These are phyloP conservation scores for Fregata magnificens DNA, from an alignment of 2,113 vertebrate species.

Conservation along the genomic window DNA sequence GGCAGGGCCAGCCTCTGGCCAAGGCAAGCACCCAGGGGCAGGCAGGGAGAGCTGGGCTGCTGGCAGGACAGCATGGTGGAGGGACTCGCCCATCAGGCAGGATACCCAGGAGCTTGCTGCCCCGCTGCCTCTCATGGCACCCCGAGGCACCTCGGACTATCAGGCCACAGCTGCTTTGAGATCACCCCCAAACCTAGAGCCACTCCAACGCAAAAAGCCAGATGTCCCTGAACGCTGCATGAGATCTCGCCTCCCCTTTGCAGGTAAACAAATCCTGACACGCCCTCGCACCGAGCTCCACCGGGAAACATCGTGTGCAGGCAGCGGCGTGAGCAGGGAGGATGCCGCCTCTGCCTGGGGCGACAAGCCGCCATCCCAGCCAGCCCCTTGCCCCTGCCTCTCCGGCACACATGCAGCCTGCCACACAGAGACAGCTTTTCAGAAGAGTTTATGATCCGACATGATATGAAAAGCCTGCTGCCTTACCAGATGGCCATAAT, in stretches of 20 bases:
- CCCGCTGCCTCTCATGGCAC: neutral
- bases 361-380: neutral
- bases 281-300: neutral
- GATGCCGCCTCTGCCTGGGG: neutral
- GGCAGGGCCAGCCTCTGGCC: neutral
- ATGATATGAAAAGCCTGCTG: slow-evolving; percentile 41
- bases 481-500: slow-evolving; percentile 74
- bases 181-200: neutral
- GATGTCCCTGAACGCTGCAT: accelerated
- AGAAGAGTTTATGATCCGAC: slow-evolving; percentile 29
- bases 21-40: neutral
- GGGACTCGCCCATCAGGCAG: neutral
- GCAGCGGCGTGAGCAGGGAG: neutral
- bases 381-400: slow-evolving; percentile 37
- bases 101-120: neutral
- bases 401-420: neutral
- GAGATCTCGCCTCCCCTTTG: neutral
- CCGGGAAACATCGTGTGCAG: neutral
- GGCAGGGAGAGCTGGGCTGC: neutral
- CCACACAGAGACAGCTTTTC: slow-evolving; percentile 39
- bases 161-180: neutral
- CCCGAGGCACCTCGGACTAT: accelerated
- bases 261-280: accelerated
- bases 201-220: neutral
- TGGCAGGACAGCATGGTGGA: neutral